These are phyloP conservation scores for Chondrilla cf. caribensis DNA, from an alignment of 37 sponge, comb jelly and placozoan species.

Conservation along the genomic window DNA sequence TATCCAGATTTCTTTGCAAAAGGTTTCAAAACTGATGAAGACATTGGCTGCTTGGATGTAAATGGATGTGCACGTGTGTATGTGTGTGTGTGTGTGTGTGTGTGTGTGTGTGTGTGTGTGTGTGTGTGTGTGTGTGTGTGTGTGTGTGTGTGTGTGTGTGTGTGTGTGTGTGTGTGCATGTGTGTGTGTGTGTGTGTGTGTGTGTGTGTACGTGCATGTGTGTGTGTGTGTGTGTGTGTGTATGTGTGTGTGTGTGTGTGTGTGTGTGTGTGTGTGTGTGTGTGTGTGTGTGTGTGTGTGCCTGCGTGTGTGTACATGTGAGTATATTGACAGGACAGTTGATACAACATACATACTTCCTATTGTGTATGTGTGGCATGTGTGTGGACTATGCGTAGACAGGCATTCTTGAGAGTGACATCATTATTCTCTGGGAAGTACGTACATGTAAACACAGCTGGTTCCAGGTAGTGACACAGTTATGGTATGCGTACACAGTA, in stretches of 20 bases:
- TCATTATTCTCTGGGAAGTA: too few species aligned
- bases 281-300: slow-evolving; percentile 1
- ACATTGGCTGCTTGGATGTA: too few species aligned
- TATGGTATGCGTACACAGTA: too few species aligned
- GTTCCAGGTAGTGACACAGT: too few species aligned
- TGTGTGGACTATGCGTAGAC: too few species aligned
- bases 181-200: slow-evolving; percentile 6
- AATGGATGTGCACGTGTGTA: too few species aligned
- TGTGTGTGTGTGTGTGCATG: neutral
- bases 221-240: slow-evolving; percentile 22
- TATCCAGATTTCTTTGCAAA: too few species aligned
- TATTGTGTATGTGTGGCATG: neutral
- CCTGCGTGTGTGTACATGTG: slow-evolving; percentile 1
- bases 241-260: slow-evolving; percentile 20
- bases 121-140: neutral
- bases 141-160: neutral
- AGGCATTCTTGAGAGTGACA: too few species aligned
- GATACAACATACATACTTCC: neutral
- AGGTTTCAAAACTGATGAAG: too few species aligned
- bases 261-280: slow-evolving; percentile 4
- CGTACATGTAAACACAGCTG: too few species aligned
- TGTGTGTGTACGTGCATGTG: slow-evolving; percentile 9
- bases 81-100: too few species aligned
- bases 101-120: too few species aligned
- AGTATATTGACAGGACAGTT: neutral